Conservation (phyloP, 2,113 vertebrate genomes). For the Peromyscus californicus region DNA sequence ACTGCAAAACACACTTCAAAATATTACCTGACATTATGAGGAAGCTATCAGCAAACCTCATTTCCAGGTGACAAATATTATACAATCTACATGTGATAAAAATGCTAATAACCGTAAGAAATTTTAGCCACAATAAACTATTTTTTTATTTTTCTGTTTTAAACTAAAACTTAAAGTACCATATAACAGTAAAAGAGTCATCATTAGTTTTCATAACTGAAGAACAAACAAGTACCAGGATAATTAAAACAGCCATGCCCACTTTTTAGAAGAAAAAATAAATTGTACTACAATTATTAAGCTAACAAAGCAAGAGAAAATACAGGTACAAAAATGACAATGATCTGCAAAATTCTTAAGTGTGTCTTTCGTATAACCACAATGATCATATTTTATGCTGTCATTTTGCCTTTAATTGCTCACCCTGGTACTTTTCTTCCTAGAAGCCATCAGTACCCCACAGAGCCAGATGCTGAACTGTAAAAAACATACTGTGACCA, state of each 20-base stretch:
- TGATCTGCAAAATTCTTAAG: conserved; percentile 97
- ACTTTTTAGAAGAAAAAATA: conserved; percentile 88
- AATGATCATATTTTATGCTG: conserved; percentile 96
- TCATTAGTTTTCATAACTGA: conserved; percentile 88
- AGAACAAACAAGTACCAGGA: conserved; percentile 89
- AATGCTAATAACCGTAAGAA: conserved; percentile 83
- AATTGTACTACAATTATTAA: conserved; percentile 91
- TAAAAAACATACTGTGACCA: conserved; percentile 92
- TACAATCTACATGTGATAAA: conserved; percentile 72
- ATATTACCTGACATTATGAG: conserved; percentile 72
- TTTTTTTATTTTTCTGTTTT: conserved; percentile 83
- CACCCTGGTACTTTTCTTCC: conserved; percentile 91
- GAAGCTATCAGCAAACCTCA: conserved; percentile 76
- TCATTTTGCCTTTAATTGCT: conserved; percentile 93
- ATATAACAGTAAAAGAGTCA: conserved; percentile 85
- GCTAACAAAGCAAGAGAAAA: conserved; percentile 93
- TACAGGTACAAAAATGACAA: conserved; percentile 93
- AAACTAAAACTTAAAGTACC: conserved; percentile 85
- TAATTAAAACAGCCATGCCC: conserved; percentile 91
- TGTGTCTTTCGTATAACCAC: conserved; percentile 94
- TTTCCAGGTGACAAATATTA: conserved; percentile 81
- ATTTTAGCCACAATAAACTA: conserved; percentile 80
- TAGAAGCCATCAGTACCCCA: conserved; percentile 93
- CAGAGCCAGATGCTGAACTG: conserved; percentile 93
- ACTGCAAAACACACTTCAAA: conserved; percentile 79